phyloP scores from a whole-genome alignment of 2,888 invertebrate genomes.

The Stenodera caucasica region DNA sequence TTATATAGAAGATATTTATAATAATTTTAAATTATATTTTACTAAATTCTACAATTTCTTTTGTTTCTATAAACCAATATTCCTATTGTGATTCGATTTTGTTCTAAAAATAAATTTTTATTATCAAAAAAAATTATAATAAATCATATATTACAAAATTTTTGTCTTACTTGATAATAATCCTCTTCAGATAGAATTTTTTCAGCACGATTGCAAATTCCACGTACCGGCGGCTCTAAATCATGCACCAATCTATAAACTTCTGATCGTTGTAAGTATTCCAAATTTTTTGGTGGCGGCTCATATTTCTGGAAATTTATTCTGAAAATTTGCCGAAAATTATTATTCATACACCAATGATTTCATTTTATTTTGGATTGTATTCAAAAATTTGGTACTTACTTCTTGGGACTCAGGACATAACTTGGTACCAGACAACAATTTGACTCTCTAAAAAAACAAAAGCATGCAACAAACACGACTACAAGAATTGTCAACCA shows the following conservation, averaged over 20 bases:
- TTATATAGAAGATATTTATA: neutral
- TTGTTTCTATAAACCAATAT: neutral
- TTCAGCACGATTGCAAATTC: conserved; percentile 66
- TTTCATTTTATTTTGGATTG: neutral
- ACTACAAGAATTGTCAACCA: conserved; percentile 13
- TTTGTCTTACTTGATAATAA: conserved; percentile 37
- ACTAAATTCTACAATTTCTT: neutral
- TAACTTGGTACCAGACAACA: conserved; percentile 56
- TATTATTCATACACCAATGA: neutral
- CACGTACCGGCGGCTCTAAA: conserved; percentile 66
- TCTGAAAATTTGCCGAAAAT: conserved; percentile 56
- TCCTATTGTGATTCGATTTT: neutral
- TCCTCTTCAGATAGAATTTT: conserved; percentile 71
- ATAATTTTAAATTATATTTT: neutral
- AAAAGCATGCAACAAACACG: conserved; percentile 23
- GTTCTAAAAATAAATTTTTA: neutral
- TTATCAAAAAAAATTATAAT: too few relatives aligned
- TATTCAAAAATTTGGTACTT: conserved; percentile 25
- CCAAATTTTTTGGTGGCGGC: conserved; percentile 73
- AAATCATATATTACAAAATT: too few relatives aligned
- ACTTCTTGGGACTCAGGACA: conserved; percentile 42
- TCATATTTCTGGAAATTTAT: conserved; percentile 91
- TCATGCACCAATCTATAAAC: conserved; percentile 80
- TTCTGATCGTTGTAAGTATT: conserved; percentile 76
- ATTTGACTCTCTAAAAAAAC: conserved; percentile 59